These are phyloP conservation scores for Merops nubicus DNA, from an alignment of 2,113 vertebrate genomes.

Conservation along the genomic window DNA sequence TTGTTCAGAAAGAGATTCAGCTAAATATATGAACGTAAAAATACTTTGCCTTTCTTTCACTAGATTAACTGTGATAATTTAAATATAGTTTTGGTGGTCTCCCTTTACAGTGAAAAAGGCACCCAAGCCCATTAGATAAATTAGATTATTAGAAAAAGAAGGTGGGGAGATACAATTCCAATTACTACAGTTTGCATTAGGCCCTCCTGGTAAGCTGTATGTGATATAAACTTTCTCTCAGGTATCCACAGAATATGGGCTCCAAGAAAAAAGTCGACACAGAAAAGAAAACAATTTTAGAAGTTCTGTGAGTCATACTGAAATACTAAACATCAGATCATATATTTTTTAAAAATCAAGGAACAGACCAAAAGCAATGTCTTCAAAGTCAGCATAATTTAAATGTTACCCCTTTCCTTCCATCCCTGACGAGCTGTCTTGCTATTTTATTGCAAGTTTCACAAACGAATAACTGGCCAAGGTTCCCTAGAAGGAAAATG, in stretches of 20 bases:
- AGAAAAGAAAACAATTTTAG: background rate
- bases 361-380: background rate
- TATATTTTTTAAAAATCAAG: background rate
- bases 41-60: background rate
- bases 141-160: background rate
- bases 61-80: background rate
- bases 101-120: background rate
- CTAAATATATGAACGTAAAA: background rate
- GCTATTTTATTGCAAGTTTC: conserved; percentile 58
- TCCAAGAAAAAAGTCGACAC: background rate
- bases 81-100: background rate
- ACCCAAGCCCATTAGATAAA: background rate
- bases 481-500: conserved; percentile 55
- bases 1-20: background rate
- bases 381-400: conserved; percentile 56
- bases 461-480: conserved; percentile 52
- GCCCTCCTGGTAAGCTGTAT: background rate
- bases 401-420: conserved; percentile 26
- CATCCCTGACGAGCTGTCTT: conserved; percentile 42
- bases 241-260: background rate
- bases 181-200: background rate
- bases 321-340: background rate
- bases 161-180: background rate
- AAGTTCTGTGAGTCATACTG: background rate
- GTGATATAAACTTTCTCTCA: background rate